Percentiles rank a stretch among this genome's conserved stretches.
These are phyloP conservation scores for Saccostrea glomerata DNA, from an alignment of 1,140 invertebrate genomes.

Conservation along the genomic window DNA sequence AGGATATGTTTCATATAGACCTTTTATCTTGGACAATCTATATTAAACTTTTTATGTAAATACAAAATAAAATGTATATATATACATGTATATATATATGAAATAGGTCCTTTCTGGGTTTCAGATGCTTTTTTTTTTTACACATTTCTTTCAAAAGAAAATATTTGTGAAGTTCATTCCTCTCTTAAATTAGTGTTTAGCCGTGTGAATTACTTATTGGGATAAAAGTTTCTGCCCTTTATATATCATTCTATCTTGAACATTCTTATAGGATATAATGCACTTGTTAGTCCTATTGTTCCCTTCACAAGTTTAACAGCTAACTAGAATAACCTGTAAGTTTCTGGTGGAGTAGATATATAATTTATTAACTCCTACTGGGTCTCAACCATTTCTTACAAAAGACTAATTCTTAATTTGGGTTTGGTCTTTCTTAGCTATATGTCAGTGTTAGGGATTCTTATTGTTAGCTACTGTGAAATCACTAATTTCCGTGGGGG, in stretches of 20 bases:
- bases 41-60: too few relatives aligned
- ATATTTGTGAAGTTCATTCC: not conserved
- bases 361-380: slow-evolving; percentile 18
- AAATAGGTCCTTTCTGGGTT: not conserved
- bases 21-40: not conserved
- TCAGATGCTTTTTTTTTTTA: not conserved
- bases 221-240: not conserved
- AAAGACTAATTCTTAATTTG: slow-evolving; percentile 4
- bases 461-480: not conserved
- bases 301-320: not conserved
- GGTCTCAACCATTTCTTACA: not conserved
- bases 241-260: not conserved
- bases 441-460: not conserved
- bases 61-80: too few relatives aligned
- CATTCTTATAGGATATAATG: not conserved
- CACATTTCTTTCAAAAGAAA: not conserved
- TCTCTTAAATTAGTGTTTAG: not conserved
- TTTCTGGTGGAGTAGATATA: slow-evolving; percentile 2
- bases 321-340: not conserved
- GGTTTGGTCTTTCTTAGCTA: not conserved
- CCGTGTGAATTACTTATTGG: not conserved
- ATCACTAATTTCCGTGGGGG: too few relatives aligned
- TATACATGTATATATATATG: too few relatives aligned
- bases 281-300: not conserved
- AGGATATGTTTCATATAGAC: not conserved